Evolutionary conservation across 2,113 vertebrate species (phyloP).

Genomic region (Rhea pennata): DNA sequence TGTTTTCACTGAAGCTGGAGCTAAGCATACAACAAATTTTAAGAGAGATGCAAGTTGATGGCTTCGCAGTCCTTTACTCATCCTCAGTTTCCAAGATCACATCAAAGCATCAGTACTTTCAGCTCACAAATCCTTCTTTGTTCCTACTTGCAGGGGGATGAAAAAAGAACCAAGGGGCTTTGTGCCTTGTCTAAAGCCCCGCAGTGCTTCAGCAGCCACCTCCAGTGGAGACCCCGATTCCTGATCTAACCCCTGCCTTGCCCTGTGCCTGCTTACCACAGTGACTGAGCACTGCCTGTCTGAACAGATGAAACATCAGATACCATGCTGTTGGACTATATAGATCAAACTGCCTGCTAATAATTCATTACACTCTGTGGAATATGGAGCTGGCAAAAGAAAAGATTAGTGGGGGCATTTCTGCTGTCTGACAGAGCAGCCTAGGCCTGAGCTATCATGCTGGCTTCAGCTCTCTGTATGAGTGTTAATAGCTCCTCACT

Average conservation of each 20-base stretch:
- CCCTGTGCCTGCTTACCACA: no score
- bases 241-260: background rate
- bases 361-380: background rate
- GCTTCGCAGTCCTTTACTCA: background rate
- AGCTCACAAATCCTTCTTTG: background rate
- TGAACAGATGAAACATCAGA: background rate
- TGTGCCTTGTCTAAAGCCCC: background rate
- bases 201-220: background rate
- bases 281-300: background rate
- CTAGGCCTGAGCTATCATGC: background rate
- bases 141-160: background rate
- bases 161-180: background rate
- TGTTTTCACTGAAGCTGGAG: background rate
- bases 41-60: background rate
- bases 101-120: background rate
- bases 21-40: background rate
- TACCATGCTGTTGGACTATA: background rate
- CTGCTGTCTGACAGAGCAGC: background rate
- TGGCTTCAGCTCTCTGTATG: background rate
- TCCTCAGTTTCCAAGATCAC: background rate
- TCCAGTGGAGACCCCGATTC: background rate
- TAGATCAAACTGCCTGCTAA: background rate
- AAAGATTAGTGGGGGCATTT: background rate
- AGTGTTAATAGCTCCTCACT: background rate
- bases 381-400: background rate